Evolutionary conservation across 2,888 invertebrate species (phyloP).

Genomic region (Tinea pellionella): DNA sequence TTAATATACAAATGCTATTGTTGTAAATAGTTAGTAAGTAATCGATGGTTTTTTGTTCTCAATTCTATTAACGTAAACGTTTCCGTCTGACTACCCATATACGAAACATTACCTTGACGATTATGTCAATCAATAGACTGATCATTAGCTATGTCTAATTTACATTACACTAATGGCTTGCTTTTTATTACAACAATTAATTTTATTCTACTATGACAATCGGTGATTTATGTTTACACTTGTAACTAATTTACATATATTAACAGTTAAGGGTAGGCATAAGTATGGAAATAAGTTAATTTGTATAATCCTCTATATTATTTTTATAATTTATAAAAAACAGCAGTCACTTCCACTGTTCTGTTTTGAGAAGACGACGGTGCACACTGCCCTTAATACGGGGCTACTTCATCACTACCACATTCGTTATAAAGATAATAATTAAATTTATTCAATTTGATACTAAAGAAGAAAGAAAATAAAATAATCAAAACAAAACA

Average conservation of each 20-base stretch:
- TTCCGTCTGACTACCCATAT: conserved; percentile 5
- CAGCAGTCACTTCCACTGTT: too few relatives aligned
- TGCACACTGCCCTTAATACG: too few relatives aligned
- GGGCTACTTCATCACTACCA: too few relatives aligned
- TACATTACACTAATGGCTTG: not conserved
- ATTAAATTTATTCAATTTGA: too few relatives aligned
- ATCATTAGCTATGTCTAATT: conserved; percentile 3
- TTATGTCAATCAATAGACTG: not conserved
- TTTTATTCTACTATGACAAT: not conserved
- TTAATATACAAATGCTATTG: too few relatives aligned
- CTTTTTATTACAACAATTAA: conserved; percentile 4
- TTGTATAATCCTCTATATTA: too few relatives aligned
- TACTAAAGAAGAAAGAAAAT: too few relatives aligned
- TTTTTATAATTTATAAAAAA: too few relatives aligned
- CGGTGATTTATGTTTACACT: not conserved
- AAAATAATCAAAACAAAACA: too few relatives aligned
- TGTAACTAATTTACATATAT: not conserved
- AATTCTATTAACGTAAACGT: conserved; percentile 1
- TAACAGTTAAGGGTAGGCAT: not conserved
- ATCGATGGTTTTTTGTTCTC: not conserved
- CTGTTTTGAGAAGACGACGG: too few relatives aligned
- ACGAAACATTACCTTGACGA: not conserved
- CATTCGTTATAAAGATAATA: too few relatives aligned
- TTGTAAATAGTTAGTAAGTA: not conserved
- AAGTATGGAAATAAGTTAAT: not conserved